Base-by-base conservation (phyloP, 1,140 invertebrate species). In the Brachionus angularis region DNA sequence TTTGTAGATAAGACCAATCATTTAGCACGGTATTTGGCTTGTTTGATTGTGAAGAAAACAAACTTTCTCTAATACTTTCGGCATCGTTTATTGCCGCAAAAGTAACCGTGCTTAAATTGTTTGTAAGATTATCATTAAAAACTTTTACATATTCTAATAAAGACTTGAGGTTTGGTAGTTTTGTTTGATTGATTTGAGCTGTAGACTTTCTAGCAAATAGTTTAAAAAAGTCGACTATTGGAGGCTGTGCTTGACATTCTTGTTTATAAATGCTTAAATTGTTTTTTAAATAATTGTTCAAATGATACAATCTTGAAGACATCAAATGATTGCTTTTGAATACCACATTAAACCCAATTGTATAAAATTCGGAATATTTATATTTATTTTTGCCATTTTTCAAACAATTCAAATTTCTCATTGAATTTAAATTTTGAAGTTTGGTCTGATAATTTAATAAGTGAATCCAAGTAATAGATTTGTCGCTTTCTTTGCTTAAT, bases 391-490 rank as follows among this genome's bases (percentile, higher is more conserved):
- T 46, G 10, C 62, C 62, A 47, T 50, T 50, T 67, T 21, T 46
- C 3, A 67, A 18, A 33, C 29, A 34, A 29, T 67, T 67, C 16
- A 67, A 50, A 67, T 67, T 67, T 33, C 62, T 12, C 62, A 67
- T 67, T 49, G 62, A 67, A 5, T 21, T 46, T 14, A 47, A 23
- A 18, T 18, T 47, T 36, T 67, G 42, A n/a, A 67, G 14, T 49
- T 67, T 67, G 12, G 42, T 47, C 16, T 67, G 62, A 34, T 67
- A 67, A n/a, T 67, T 67, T 10, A 67, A 36, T 47, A 67, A 29
- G 33, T 67, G 62, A 29, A 67, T 67, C 62, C 62, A 67, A 29
- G 62, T 47, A 36, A 67, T 46, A 16, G 39, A 67, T 46, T 47
- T 46, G n/a, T 67, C 47, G 18, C 62, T 50, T 67, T 67, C 42